Evolutionary conservation across 1,140 invertebrate genomes (phyloP).

Genomic region (Phymastichus coffea): DNA sequence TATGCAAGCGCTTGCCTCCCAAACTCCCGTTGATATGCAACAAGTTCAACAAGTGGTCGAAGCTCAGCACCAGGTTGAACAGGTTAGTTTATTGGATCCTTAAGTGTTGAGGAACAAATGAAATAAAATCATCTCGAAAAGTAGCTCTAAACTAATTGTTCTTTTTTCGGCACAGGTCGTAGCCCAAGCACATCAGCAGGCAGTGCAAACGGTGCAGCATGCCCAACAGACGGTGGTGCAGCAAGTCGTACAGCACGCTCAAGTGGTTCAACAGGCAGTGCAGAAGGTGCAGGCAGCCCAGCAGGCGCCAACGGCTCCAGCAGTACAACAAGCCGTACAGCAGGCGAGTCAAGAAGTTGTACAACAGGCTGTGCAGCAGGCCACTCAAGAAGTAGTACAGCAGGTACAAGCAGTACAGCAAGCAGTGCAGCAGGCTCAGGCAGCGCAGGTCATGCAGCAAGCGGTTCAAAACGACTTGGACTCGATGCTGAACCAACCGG

Average conservation of each 20-base stretch:
- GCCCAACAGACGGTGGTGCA: constrained; percentile 54
- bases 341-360: constrained; percentile 57
- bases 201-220: constrained; percentile 50
- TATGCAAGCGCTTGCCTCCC: constrained; percentile 21
- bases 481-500: constrained; percentile 50
- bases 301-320: constrained; percentile 39
- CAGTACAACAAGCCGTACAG: constrained; percentile 47
- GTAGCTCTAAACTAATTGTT: no score
- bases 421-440: constrained; percentile 59
- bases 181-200: constrained; percentile 49
- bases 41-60: constrained; percentile 50
- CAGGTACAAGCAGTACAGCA: constrained; percentile 62
- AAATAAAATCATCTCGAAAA: no score
- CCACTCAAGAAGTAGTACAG: constrained; percentile 61
- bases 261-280: constrained; percentile 57
- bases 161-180: no score
- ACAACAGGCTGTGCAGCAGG: constrained; percentile 62
- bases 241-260: constrained; percentile 51
- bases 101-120: no score
- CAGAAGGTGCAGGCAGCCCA: constrained; percentile 46
- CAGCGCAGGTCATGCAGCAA: constrained; percentile 55
- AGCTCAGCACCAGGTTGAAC: constrained; percentile 53
- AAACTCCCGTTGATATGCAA: constrained; percentile 48
- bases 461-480: constrained; percentile 54
- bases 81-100: constrained; percentile 22